phyloP scores from a whole-genome alignment of 64 coral and sea anemone genomes.

The Pocillopora verrucosa region DNA sequence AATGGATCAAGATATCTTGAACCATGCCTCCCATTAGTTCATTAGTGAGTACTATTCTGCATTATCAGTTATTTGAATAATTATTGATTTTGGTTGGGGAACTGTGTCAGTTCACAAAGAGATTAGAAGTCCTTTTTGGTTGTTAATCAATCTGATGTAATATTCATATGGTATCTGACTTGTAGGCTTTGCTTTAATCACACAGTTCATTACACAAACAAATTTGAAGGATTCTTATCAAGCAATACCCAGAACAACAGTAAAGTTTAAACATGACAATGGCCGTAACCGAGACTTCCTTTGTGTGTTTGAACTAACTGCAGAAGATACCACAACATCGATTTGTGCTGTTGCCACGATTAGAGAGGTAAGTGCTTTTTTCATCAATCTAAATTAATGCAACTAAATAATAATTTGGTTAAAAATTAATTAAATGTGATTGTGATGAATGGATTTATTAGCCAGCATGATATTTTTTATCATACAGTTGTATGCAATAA shows the following conservation, averaged over 20 bases:
- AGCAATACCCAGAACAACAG: constrained; percentile 11
- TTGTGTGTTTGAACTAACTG: constrained; percentile 36
- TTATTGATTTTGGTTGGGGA: no score
- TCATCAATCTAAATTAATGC: no score
- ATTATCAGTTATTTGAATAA: no score
- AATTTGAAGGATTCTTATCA: constrained; percentile 36
- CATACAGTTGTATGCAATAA: no score
- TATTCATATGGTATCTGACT: background rate
- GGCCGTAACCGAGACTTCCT: constrained; percentile 39
- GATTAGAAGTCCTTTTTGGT: background rate
- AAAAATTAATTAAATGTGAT: background rate
- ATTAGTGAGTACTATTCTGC: no score
- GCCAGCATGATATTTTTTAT: no score
- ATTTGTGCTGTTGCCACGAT: constrained; percentile 18
- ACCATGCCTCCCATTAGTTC: no score
- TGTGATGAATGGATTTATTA: background rate
- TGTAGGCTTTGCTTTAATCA: background rate
- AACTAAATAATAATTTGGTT: background rate
- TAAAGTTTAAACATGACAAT: constrained; percentile 31
- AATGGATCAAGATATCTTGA: no score
- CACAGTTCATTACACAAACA: constrained; percentile 16
- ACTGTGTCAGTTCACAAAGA: no score
- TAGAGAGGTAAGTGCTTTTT: constrained; percentile 12
- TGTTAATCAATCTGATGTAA: background rate
- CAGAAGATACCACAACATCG: background rate